Evolutionary conservation across 2,888 invertebrate species (phyloP), one percentile per base, ranked within the genome.

Genomic region (Philhelius pedissequus): DNA sequence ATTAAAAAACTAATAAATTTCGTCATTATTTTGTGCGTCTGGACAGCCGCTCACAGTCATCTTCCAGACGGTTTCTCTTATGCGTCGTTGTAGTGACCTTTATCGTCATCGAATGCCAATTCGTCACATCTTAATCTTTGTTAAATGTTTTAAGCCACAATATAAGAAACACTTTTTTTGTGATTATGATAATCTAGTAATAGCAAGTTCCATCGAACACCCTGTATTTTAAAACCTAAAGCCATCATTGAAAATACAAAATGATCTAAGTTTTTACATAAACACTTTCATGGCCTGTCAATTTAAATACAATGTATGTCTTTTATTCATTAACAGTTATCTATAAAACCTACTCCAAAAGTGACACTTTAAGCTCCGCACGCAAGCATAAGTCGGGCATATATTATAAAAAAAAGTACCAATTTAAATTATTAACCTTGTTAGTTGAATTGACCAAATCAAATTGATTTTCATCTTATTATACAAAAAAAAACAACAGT

Each of bases 381-480:
- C 25, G 30, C 58, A 60, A 6, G 9, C 25, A 38, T 50, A 60
- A 6, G 9, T 15, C 7, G n/a, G 15, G n/a, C n/a, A 27, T 0
- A 15, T 4, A 15, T 52, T 15, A 30, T 52, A 22, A 18, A 32
- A 32, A 64, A 22, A 60, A 77, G 82, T 77, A 71, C 60, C 56
- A 60, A 43, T 73, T 68, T 50, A n/a, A 18, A 71, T 58, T 22
- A 30, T 38, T 66, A 73, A 73, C 77, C 82, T 82, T 82, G 77
- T 40, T 38, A 30, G 38, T 62, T 74, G 74, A 74, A 74, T 52
- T 58, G 30, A 68, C 74, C 30, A 43, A 43, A 45, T 22, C 30
- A 54, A 69, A 74, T 69, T 25, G 62, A 69, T 74, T 50, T 38
- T 35, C 43, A 50, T 40, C 22, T 60, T 22, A 66, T 25, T 43